Base-by-base conservation (phyloP, 2,888 invertebrate species). In the Orthosia incerta region DNA sequence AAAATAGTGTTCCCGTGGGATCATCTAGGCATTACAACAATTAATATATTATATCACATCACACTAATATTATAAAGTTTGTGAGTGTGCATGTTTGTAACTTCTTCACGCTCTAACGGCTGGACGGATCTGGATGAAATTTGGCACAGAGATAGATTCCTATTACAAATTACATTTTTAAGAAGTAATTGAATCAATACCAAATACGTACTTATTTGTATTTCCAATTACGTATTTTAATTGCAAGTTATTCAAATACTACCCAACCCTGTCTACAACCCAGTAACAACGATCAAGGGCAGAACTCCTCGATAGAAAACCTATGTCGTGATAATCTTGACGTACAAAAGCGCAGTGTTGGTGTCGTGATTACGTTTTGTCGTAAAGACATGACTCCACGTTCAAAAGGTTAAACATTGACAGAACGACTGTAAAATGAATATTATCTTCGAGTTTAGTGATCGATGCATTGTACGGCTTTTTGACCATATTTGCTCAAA, bases 151-250 rank as follows among this genome's bases (percentile, higher is more conserved):
- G n/a, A n/a, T n/a, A n/a, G n/a, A n/a, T n/a, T n/a, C n/a, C n/a
- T n/a, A 26, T 26, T 26, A 26, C 26, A 26, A 2, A 2, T 26
- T 26, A 26, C 26, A 26, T 26, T 26, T 26, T 26, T 26, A 26
- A 39, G 39, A 39, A 39, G 39, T 39, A 39, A 39, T 39, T 39
- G 7, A 31, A 31, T 31, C 3, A 67, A 67, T 62, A 48, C 20
- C 62, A 67, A 67, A 67, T 62, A 62, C 20, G n/a, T 61, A 46
- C 82, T 86, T 85, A 46, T 83, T 86, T 85, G 85, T 86, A 86
- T 88, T 87, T 88, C 86, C 86, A 86, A 88, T 87, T 85, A 84
- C 79, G 85, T 89, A 89, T 88, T 87, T 88, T 87, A 86, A 88
- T 87, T 85, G 83, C 80, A 80, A 81, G 81, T 79, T 78, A 78